Evolutionary conservation across 2,888 invertebrate species (phyloP), one percentile per base, ranked within the genome.

Genomic region (Chrysina gloriosa): DNA sequence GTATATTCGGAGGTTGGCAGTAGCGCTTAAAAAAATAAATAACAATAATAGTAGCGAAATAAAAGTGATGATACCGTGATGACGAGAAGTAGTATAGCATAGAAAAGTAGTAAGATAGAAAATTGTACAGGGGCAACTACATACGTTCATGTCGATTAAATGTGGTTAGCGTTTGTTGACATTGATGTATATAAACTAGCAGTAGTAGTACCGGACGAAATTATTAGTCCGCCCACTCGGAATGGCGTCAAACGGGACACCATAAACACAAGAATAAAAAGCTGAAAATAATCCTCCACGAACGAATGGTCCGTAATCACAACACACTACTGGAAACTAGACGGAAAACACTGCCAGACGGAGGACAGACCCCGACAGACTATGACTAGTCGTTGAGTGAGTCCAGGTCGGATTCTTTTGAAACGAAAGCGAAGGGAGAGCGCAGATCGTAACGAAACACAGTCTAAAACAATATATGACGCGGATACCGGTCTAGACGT

Each of bases 341-440:
- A 69, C 70, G 67, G 68, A 73, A 68, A 70, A 73, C 66, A 70
- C 68, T 36, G 58, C 61, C 67, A 67, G 67, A 67, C 61, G 48
- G 58, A 21, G 48, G 50, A 63, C 52, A 50, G 50, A 64, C 66
- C 47, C 66, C 29, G 56, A 66, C 66, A 39, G 65, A 65, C 61
- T 58, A 65, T 54, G 68, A 65, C 65, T 69, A 65, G 58, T 39
- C 48, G 67, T 69, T 71, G 69, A 67, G 68, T 69, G 68, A 70
- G 70, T 67, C 63, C 66, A 68, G 73, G 69, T 68, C 70, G 71
- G 71, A 73, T 74, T 72, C 75, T 70, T 68, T 71, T 71, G 72
- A 73, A 74, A 73, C 70, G 74, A 75, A 75, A 75, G 74, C 72
- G 73, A 75, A 72, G 75, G 73, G 73, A 73, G 72, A 71, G 69